Base-by-base conservation (phyloP, 1,140 invertebrate species). In the Pseudobourletiella spinata region DNA sequence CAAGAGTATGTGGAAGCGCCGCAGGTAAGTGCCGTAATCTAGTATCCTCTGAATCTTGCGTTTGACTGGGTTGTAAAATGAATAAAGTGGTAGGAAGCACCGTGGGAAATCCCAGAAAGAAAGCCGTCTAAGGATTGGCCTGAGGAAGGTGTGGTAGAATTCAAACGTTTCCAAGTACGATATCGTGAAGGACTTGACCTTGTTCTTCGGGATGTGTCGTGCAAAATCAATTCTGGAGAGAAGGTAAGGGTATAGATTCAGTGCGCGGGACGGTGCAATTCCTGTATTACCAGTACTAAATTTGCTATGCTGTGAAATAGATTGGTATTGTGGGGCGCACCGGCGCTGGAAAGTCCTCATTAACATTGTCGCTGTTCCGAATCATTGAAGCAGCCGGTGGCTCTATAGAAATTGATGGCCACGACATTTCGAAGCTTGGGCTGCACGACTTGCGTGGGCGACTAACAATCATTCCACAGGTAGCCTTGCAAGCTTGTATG, bases 401-500 rank as follows among this genome's bases (percentile, higher is more conserved):
- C 0, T 35, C 24, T 1, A 73, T 78, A 48, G 61, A 50, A 26
- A 73, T 78, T 63, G 76, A 78, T 50, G 71, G 72, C 6, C 71
- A 76, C 18, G 72, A 79, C 69, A 69, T 79, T 26, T 51, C 44
- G 4, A 29, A 71, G 71, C 58, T 67, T 73, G 57, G 74, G 15
- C 57, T 72, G 20, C 64, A 70, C 32, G 68, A 69, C 18, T 30
- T 73, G n/a, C 63, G 81, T 29, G 72, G 73, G 24, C 71, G 72
- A 42, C 61, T 82, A n/a, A 78, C 80, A 16, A 80, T 82, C 26
- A 80, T 82, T 56, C 81, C 81, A 25, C 75, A 83, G 74, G 82
- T 80, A 63, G 76, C 79, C 22, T 16, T 29, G 11, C 30, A 24
- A 6, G 22, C 20, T 22, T 48, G 6, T 48, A 11, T n/a, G 20